phyloP scores from a whole-genome alignment of 2,797 vertebrate genomes.

The Petrocephalus schoutedeni region DNA sequence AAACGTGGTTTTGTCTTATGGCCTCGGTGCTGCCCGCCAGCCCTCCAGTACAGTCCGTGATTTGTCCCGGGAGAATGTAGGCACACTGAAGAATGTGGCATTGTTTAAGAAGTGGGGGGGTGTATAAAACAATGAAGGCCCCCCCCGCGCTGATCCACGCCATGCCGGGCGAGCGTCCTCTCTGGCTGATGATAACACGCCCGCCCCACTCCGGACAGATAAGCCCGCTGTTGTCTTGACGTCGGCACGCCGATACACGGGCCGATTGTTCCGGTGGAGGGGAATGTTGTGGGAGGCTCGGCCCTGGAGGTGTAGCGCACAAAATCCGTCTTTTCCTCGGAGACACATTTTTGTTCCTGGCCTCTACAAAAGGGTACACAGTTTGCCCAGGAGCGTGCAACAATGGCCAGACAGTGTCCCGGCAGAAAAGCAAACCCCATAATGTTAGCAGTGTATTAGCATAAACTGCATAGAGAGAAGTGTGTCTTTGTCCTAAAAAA shows the following conservation, averaged over 20 bases:
- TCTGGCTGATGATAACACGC: conserved; percentile 32
- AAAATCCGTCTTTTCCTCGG: conserved; percentile 33
- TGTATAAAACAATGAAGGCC: conserved; percentile 36
- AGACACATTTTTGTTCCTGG: conserved; percentile 37
- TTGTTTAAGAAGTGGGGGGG: conserved; percentile 34
- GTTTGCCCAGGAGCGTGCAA: conserved; percentile 23
- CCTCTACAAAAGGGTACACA: conserved; percentile 34
- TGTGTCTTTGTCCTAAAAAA: conserved; percentile 28
- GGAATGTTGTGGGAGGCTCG: conserved; percentile 39
- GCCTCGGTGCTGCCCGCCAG: conserved; percentile 29
- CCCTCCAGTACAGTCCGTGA: conserved; percentile 23
- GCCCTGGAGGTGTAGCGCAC: conserved; percentile 40
- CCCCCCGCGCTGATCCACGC: conserved; percentile 20
- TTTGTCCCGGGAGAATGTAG: conserved; percentile 31
- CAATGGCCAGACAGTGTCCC: conserved; percentile 28
- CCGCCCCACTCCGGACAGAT: conserved; percentile 9
- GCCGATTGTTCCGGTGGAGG: conserved; percentile 33
- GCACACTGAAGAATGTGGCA: conserved; percentile 29
- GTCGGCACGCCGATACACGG: conserved; percentile 14
- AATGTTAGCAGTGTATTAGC: conserved; percentile 15
- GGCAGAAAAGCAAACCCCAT: conserved; percentile 24
- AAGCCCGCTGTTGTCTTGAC: conserved; percentile 32
- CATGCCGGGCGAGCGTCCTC: conserved; percentile 37
- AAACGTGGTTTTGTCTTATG: conserved; percentile 33
- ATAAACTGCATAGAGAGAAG: conserved; percentile 28